These are phyloP conservation scores for Nibea albiflora DNA, from an alignment of 2,113 vertebrate species.

Conservation along the genomic window DNA sequence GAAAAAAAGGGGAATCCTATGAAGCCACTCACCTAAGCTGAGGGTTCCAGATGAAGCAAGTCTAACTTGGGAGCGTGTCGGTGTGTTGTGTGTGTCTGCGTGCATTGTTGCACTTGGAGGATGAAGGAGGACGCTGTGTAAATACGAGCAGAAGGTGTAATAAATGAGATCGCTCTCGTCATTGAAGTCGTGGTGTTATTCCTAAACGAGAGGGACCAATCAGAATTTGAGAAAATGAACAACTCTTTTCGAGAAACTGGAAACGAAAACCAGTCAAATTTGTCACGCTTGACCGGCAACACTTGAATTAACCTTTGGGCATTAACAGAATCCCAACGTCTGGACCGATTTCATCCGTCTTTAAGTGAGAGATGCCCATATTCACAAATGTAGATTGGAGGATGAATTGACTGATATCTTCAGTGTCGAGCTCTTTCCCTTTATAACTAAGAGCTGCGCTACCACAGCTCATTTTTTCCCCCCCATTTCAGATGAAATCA, in stretches of 20 bases:
- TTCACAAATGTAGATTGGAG: conserved; percentile 25
- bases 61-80: conserved; percentile 1
- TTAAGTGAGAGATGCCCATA: conserved; percentile 14
- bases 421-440: background rate
- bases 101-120: conserved; percentile 18
- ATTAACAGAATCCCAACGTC: conserved; percentile 33
- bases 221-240: conserved; percentile 24
- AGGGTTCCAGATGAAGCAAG: conserved; percentile 52
- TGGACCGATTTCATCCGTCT: background rate
- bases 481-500: conserved; percentile 4
- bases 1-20: conserved; percentile 42
- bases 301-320: conserved; percentile 27
- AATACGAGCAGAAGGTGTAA: conserved; percentile 25
- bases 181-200: background rate
- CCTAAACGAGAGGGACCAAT: conserved; percentile 54
- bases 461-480: background rate
- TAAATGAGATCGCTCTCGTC: background rate
- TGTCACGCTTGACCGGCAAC: background rate
- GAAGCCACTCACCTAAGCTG: conserved; percentile 59
- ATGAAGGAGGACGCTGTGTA: conserved; percentile 21
- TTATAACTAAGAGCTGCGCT: background rate
- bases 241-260: background rate
- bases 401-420: background rate
- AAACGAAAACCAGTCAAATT: background rate
- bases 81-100: background rate